Evolutionary conservation across 2,888 invertebrate genomes (phyloP), one percentile per base, ranked within the genome.

Genomic region (Drosophila meridionalis): DNA sequence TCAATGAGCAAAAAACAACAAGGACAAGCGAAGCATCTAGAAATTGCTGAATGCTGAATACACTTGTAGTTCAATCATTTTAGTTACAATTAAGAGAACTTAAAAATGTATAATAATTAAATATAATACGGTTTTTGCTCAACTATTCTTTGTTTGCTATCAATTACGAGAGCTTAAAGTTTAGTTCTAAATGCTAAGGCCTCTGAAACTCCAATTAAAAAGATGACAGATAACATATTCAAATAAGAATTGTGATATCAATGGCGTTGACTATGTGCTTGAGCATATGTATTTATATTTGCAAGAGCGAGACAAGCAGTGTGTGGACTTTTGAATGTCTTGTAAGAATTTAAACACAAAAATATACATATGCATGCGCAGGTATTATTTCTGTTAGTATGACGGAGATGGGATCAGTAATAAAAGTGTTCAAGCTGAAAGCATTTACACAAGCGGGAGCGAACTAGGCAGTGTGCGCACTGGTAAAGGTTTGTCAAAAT

Each of bases 21-120:
- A 26, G 14, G 7, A 38, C 3, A 43, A n/a, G 34, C 12, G 20
- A n/a, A 34, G 32, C 6, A 4, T 58, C 43, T 7, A 9, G 36
- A 26, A 26, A 28, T 52, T 30, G 20, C 6, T 20, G 43, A 56
- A 55, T 28, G n/a, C 9, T 8, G n/a, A 42, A 73, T 67, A 57
- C 73, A 9, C 70, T 70, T 62, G 38, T 34, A 28, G 47, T 5
- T 34, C 5, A 11, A 32, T 53, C 6, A 26, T 11, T 32, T 32
- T 7, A n/a, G 30, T 32, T 48, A 32, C 4, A n/a, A n/a, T 32
- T 6, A 32, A n/a, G 20, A 2, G 0, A 12, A 47, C 12, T 28
- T 12, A 12, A 2, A 6, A 28, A 28, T 28, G 11, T 6, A 3
- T 47, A 45, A 9, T 26, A 26, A 11, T 45, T 45, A 11, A 26